A percentile compares a stretch with the other conserved stretches of the same genome.
These are phyloP conservation scores for Ischnura elegans DNA, from an alignment of 2,888 invertebrate genomes.

Conservation along the genomic window DNA sequence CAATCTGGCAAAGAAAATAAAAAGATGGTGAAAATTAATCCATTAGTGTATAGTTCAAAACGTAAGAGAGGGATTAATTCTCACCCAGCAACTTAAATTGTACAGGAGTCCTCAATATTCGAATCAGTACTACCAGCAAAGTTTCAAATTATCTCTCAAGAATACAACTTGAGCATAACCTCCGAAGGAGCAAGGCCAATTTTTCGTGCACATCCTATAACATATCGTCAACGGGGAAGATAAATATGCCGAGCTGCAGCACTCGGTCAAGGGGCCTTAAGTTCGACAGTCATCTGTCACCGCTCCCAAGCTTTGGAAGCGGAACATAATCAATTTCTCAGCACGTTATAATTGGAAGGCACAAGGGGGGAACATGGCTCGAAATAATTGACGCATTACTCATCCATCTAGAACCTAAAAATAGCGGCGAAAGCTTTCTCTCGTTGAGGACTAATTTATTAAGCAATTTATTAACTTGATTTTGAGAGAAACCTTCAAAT, in stretches of 20 bases:
- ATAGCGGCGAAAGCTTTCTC: slow-evolving; percentile 16
- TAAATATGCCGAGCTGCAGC: slow-evolving; percentile 6
- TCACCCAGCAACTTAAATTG: no score
- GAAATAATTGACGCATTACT: neutral
- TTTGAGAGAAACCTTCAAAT: neutral
- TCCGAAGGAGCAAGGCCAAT: neutral
- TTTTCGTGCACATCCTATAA: neutral
- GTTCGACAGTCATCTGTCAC: slow-evolving; percentile 33
- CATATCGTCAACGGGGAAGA: neutral
- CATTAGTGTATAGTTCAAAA: no score
- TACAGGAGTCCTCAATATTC: neutral
- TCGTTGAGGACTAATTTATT: slow-evolving; percentile 9
- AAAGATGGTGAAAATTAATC: no score
- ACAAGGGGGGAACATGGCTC: neutral
- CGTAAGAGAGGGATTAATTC: no score
- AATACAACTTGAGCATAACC: neutral
- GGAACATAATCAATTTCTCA: slow-evolving; percentile 42
- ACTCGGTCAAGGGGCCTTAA: neutral
- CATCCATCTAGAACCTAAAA: slow-evolving; percentile 6
- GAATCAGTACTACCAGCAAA: neutral
- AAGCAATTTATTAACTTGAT: slow-evolving; percentile 31
- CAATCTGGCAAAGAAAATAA: no score
- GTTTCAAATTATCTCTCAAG: neutral
- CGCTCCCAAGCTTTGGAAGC: slow-evolving; percentile 16
- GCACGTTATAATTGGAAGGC: slow-evolving; percentile 30